A percentile compares a stretch with the other conserved stretches of the same genome.
phyloP scores from a whole-genome alignment of 2,888 invertebrate species.

The Hemaris fuciformis region DNA sequence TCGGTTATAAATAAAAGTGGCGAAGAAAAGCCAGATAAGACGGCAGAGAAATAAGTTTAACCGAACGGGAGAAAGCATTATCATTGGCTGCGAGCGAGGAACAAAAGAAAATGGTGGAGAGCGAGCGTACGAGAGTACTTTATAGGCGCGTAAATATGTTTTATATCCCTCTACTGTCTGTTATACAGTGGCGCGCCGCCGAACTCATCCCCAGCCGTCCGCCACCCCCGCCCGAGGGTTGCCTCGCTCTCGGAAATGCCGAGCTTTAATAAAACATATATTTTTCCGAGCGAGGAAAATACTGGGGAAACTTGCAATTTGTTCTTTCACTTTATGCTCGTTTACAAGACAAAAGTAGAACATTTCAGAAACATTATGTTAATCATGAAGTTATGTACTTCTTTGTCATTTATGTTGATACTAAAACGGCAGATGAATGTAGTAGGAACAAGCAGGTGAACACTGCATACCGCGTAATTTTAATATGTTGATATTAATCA shows the following conservation, averaged over 20 bases:
- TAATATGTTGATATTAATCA: not conserved
- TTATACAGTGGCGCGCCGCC: constrained; percentile 79
- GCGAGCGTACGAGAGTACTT: constrained; percentile 81
- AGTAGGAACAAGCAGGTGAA: not conserved
- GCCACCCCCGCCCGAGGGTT: constrained; percentile 66
- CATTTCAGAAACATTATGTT: constrained; percentile 80
- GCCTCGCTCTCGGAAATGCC: constrained; percentile 80
- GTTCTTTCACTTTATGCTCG: constrained; percentile 82
- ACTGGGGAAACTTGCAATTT: constrained; percentile 82
- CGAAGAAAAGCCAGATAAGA: constrained; percentile 78
- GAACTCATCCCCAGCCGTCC: constrained; percentile 57
- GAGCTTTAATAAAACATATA: constrained; percentile 83
- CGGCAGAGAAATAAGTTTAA: constrained; percentile 79
- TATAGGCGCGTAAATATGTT: constrained; percentile 83
- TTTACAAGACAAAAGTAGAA: constrained; percentile 82
- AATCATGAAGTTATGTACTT: constrained; percentile 74
- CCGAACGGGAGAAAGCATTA: constrained; percentile 79
- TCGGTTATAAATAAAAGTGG: constrained; percentile 76
- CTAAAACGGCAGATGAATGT: constrained; percentile 6
- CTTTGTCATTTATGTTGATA: constrained; percentile 43
- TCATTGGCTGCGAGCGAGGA: constrained; percentile 79
- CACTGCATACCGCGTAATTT: not conserved
- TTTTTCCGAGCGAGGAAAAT: constrained; percentile 82
- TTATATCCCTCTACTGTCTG: constrained; percentile 82
- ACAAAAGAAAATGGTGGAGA: constrained; percentile 81